Evolutionary conservation across 1,140 invertebrate genomes (phyloP).

Genomic region (Apocrypta bakeri): DNA sequence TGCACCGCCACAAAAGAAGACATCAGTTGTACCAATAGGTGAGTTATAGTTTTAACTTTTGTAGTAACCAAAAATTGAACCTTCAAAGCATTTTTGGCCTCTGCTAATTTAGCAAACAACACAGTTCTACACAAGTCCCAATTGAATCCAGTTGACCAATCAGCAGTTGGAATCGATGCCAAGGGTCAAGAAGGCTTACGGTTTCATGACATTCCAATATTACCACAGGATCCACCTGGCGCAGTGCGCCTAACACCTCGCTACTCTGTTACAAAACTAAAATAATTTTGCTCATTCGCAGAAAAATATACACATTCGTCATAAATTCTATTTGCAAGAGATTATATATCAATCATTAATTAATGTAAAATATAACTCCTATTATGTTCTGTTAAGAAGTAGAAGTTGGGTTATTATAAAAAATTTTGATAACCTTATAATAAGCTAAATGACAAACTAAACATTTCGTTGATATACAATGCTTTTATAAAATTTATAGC

Average conservation of each 20-base stretch:
- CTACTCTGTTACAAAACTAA: slow-evolving; percentile 66
- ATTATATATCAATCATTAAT: no score
- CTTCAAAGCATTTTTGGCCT: slow-evolving; percentile 56
- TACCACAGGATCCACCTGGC: slow-evolving; percentile 67
- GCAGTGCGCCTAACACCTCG: slow-evolving; percentile 65
- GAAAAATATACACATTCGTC: background rate
- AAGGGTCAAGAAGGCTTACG: slow-evolving; percentile 64
- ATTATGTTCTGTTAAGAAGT: background rate
- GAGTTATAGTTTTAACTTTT: slow-evolving; percentile 56
- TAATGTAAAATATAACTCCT: background rate
- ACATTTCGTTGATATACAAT: slow-evolving; percentile 8
- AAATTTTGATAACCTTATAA: background rate
- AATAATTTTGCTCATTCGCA: slow-evolving; percentile 36
- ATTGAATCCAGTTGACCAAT: slow-evolving; percentile 61
- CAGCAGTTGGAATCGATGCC: slow-evolving; percentile 63
- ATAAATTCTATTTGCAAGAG: background rate
- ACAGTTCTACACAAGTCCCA: slow-evolving; percentile 61
- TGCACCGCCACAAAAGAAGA: slow-evolving; percentile 52
- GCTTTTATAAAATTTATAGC: background rate
- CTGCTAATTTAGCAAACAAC: slow-evolving; percentile 63
- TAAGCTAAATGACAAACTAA: background rate
- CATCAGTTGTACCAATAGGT: slow-evolving; percentile 52
- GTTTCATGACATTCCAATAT: slow-evolving; percentile 66
- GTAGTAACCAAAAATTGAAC: slow-evolving; percentile 49
- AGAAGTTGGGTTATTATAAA: background rate